phyloP scores from a whole-genome alignment of 2,113 vertebrate genomes.

The Silurus meridionalis region DNA sequence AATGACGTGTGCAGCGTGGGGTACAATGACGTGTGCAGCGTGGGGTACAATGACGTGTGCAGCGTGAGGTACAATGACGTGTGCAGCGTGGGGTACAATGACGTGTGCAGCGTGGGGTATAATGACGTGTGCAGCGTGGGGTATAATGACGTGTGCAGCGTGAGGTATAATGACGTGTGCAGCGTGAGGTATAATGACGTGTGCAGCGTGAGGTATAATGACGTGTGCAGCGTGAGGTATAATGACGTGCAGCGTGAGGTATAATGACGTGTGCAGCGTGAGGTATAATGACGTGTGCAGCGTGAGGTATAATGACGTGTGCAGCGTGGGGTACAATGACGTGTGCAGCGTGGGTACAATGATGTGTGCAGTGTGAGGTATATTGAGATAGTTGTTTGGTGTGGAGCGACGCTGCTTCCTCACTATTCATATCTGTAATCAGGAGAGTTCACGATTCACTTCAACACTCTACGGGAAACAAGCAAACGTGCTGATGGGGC shows the following conservation, averaged over 20 bases:
- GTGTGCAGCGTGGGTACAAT: not conserved
- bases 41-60: not conserved
- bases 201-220: too few species aligned
- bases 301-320: not conserved
- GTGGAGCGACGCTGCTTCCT: not conserved
- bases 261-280: not conserved
- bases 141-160: too few species aligned
- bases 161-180: too few species aligned
- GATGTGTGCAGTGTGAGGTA: not conserved
- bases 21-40: not conserved
- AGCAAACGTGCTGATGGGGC: not conserved
- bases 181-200: too few species aligned
- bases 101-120: too few species aligned
- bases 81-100: too few species aligned
- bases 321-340: too few species aligned
- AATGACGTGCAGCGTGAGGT: not conserved
- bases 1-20: too few species aligned
- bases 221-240: too few species aligned
- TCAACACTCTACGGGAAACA: not conserved
- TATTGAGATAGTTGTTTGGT: conserved; percentile 1
- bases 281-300: not conserved
- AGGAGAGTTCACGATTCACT: not conserved
- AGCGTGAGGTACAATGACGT: too few species aligned
- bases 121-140: too few species aligned
- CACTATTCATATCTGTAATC: conserved; percentile 1